These are phyloP conservation scores for Agapetus fuscipes DNA, from an alignment of 2,888 invertebrate species.

Conservation along the genomic window DNA sequence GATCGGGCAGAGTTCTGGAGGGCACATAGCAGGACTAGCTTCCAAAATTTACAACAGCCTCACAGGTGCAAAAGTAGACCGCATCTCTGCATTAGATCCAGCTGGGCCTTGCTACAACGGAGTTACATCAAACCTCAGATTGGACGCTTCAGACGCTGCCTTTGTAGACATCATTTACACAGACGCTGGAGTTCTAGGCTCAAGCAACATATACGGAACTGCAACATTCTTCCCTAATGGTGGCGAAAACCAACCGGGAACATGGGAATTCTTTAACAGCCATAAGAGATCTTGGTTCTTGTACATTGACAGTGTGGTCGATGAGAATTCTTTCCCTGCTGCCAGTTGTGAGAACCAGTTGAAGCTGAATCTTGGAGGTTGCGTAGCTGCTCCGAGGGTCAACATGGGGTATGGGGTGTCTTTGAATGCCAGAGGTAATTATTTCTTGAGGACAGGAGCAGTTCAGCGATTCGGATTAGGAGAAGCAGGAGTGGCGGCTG, in stretches of 20 bases:
- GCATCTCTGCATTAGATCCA: neutral
- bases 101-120: slow-evolving; percentile 1
- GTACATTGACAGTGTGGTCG: neutral
- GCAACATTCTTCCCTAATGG: slow-evolving; percentile 4
- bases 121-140: neutral
- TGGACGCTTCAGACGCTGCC: slow-evolving; percentile 1
- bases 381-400: neutral
- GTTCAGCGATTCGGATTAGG: slow-evolving; percentile 1
- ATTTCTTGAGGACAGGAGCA: slow-evolving; percentile 1
- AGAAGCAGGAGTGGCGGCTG: neutral
- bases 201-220: neutral
- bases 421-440: neutral
- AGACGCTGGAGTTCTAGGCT: neutral
- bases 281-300: neutral
- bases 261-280: neutral
- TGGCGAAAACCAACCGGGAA: neutral
- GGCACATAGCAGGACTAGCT: slow-evolving; percentile 2
- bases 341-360: neutral
- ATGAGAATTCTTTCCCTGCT: neutral
- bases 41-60: neutral
- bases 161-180: slow-evolving; percentile 5
- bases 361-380: neutral
- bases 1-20: slow-evolving; percentile 3
- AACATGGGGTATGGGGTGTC: slow-evolving; percentile 4
- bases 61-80: neutral